Percentiles rank a stretch among this genome's conserved stretches.
Evolutionary conservation across 2,797 vertebrate genomes (phyloP).

Genomic region (Chlorospingus semifuscus): DNA sequence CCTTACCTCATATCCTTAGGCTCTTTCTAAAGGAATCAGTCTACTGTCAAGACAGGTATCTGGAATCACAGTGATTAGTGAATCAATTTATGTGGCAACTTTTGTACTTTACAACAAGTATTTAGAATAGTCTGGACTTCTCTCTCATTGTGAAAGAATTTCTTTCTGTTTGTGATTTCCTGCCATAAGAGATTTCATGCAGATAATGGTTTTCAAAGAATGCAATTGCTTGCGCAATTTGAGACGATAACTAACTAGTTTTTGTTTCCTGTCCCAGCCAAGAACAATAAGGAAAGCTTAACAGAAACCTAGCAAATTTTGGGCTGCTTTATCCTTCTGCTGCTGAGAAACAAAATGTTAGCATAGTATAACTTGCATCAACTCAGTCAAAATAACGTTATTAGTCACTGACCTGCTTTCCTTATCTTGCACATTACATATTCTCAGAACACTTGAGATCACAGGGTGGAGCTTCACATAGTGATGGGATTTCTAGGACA

Average conservation of each 20-base stretch:
- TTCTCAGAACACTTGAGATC: not conserved
- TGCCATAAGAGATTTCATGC: slow-evolving; percentile 27
- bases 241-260: not conserved
- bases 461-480: not conserved
- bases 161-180: slow-evolving; percentile 59
- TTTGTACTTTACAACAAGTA: not conserved
- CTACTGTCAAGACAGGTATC: not conserved
- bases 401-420: not conserved
- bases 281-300: slow-evolving; percentile 36
- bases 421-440: not conserved
- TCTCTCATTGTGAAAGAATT: slow-evolving; percentile 31
- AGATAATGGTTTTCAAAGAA: slow-evolving; percentile 64
- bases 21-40: not conserved
- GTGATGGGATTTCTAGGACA: not conserved
- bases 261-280: slow-evolving; percentile 15
- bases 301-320: not conserved
- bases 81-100: not conserved
- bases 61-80: not conserved
- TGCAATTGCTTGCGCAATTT: slow-evolving; percentile 27
- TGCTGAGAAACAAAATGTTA: not conserved
- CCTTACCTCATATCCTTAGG: not conserved
- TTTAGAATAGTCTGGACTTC: not conserved
- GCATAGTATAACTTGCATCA: not conserved
- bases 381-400: not conserved
- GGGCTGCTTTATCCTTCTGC: not conserved